Base-by-base conservation (phyloP, 2,113 vertebrate genomes). In the Prolemur simus region DNA sequence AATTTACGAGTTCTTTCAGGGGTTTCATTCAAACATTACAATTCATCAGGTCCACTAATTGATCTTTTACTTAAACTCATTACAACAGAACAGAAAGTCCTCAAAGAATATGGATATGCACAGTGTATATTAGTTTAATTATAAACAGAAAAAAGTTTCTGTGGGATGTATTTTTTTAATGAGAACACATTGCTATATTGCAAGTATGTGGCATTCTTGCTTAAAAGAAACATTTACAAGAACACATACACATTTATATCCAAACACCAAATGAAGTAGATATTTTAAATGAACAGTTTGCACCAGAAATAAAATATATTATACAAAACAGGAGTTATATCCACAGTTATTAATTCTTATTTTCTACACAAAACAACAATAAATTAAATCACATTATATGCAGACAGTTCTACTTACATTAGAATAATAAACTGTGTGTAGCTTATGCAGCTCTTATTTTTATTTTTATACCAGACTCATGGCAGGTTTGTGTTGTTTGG, bases 331-430 rank as follows among this genome's bases (percentile, higher is more conserved):
- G 96, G 97, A 98, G 98, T 98, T 99, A 99, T 98, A 98, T 98
- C 99, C 99, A 99, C 98, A 99, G 98, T 98, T 97, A 98, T 97
- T 96, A 99, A 98, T 98, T 98, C 18, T 23, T 96, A 93, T 98
- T 98, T 98, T 99, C 99, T 98, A 99, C 98, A 99, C 98, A 99
- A 98, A 98, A 92, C 85, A 98, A 98, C 95, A 99, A 99, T 99
- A 99, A 99, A 99, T 99, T 99, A 99, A 99, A 99, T 99, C 98
- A 99, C 99, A 99, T 99, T 99, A 99, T 99, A 99, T 99, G 99
- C 99, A 99, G 98, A 99, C 98, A 99, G 98, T 99, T 98, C 98
- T 99, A 99, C 98, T 99, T 99, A 99, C 98, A 99, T 98, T 98
- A 99, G 98, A 99, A 99, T 98, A 99, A 98, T 92, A 98, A 97